Conservation (phyloP, 2,888 invertebrate species). For the Eilema griseolum region DNA sequence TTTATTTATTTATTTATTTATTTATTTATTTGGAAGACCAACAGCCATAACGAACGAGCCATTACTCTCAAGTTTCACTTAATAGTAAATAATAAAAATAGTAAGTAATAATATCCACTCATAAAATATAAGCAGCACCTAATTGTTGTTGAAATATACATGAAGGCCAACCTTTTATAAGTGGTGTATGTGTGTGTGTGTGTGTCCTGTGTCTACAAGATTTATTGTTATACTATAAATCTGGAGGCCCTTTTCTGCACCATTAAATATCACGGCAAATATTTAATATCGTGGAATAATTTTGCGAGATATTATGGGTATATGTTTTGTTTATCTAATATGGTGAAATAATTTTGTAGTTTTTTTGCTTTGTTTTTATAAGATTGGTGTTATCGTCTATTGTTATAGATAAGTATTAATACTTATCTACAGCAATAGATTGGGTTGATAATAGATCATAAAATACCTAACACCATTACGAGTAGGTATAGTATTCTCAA, state of each 20-base stretch:
- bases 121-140: background rate
- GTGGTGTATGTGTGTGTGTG: conserved; percentile 57
- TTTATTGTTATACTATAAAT: conserved; percentile 72
- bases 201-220: conserved; percentile 59
- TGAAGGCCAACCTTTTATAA: conserved; percentile 55
- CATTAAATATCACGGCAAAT: conserved; percentile 75
- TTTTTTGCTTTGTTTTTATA: background rate
- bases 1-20: no score
- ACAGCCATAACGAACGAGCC: no score
- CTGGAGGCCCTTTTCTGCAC: conserved; percentile 58
- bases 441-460: no score
- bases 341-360: background rate
- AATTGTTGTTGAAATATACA: conserved; percentile 54
- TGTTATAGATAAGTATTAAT: no score
- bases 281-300: conserved; percentile 70
- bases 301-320: conserved; percentile 34
- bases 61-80: no score
- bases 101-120: no score
- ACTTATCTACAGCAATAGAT: no score
- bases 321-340: conserved; percentile 40
- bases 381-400: no score
- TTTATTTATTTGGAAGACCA: no score
- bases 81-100: no score
- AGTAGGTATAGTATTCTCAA: no score
- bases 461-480: no score